Percentiles rank a stretch among this genome's conserved stretches.
Evolutionary conservation across 2,797 vertebrate species (phyloP).

Genomic region (Buceros bicornis): DNA sequence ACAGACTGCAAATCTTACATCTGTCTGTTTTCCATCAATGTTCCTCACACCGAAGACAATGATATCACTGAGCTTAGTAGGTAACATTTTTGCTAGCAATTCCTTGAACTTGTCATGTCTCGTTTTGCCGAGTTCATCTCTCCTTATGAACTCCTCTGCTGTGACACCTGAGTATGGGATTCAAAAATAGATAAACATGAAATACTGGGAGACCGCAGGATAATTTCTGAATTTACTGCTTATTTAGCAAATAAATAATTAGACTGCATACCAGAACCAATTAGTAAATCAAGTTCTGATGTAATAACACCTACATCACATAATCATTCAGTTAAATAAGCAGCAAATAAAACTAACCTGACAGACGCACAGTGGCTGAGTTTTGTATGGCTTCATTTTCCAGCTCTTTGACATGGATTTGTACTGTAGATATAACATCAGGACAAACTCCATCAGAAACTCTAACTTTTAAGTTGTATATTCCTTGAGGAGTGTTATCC

Average conservation of each 20-base stretch:
- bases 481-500: slow-evolving; percentile 85
- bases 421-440: slow-evolving; percentile 85
- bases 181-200: background rate
- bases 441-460: slow-evolving; percentile 93
- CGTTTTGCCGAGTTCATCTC: slow-evolving; percentile 77
- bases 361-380: slow-evolving; percentile 87
- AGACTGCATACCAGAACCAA: background rate
- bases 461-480: slow-evolving; percentile 86
- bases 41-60: slow-evolving; percentile 85
- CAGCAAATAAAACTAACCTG: slow-evolving; percentile 79
- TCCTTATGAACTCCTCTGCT: slow-evolving; percentile 86
- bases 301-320: background rate
- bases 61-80: slow-evolving; percentile 78
- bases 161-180: slow-evolving; percentile 80
- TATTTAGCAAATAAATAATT: background rate
- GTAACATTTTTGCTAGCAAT: slow-evolving; percentile 85
- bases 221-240: background rate
- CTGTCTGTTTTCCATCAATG: slow-evolving; percentile 79
- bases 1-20: slow-evolving; percentile 83
- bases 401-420: slow-evolving; percentile 86
- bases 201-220: background rate
- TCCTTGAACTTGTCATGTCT: slow-evolving; percentile 82
- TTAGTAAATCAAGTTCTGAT: background rate
- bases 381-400: slow-evolving; percentile 87
- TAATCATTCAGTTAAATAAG: background rate